Percentiles rank a stretch among this genome's conserved stretches.
Evolutionary conservation across 2,797 vertebrate species (phyloP).

Genomic region (Borostomias antarcticus): DNA sequence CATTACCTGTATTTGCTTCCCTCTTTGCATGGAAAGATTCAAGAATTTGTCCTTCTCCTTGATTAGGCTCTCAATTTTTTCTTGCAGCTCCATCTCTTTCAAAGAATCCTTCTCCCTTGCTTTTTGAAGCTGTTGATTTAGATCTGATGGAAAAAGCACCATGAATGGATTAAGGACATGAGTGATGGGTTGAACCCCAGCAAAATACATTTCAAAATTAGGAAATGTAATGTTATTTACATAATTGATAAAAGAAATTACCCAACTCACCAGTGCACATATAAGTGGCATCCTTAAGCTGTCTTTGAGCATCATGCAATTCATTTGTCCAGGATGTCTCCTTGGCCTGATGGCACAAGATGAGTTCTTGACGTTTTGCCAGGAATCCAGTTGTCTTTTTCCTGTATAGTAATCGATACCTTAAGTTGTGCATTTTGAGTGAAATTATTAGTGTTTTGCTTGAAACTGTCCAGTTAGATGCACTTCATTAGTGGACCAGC

Average conservation of each 20-base stretch:
- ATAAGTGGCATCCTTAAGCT: conserved; percentile 53
- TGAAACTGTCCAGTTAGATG: too few relatives aligned
- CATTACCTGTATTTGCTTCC: conserved; percentile 70
- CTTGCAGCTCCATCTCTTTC: conserved; percentile 49
- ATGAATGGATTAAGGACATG: neutral
- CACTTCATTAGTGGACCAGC: too few relatives aligned
- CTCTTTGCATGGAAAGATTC: conserved; percentile 66
- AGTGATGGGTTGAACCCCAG: neutral
- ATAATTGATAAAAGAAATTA: neutral
- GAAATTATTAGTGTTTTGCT: too few relatives aligned
- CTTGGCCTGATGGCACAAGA: conserved; percentile 53
- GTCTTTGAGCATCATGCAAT: conserved; percentile 57
- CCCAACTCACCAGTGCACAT: conserved; percentile 56
- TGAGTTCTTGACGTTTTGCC: conserved; percentile 62
- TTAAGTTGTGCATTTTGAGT: neutral
- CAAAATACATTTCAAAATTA: neutral
- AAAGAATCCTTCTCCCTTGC: conserved; percentile 48
- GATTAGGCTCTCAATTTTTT: conserved; percentile 52
- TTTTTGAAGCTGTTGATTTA: conserved; percentile 63
- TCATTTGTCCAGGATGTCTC: conserved; percentile 55
- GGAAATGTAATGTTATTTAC: neutral
- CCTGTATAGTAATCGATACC: conserved; percentile 39
- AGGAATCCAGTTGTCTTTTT: conserved; percentile 58
- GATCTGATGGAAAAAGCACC: conserved; percentile 50
- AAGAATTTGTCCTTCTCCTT: conserved; percentile 70